These are phyloP conservation scores for Palythoa grandis DNA, from an alignment of 92 coral and sea anemone species.

Conservation along the genomic window DNA sequence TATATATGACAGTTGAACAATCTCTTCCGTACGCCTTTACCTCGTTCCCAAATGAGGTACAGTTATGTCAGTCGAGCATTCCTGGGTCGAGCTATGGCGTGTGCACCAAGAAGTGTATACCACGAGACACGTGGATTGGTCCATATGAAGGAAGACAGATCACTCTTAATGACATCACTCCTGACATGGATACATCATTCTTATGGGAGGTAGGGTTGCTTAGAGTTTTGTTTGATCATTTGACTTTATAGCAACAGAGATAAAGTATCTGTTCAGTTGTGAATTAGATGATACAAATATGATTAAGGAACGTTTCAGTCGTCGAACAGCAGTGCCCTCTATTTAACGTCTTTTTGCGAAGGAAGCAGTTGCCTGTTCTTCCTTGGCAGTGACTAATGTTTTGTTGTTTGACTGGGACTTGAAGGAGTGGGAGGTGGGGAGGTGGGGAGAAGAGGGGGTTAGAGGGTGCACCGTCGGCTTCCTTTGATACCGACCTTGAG, in stretches of 20 bases:
- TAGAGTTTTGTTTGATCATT: background rate
- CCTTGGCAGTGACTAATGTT: too few species aligned
- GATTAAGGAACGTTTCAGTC: background rate
- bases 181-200: slow-evolving; percentile 76
- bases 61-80: slow-evolving; percentile 82
- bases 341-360: too few species aligned
- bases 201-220: slow-evolving; percentile 90
- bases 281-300: too few species aligned
- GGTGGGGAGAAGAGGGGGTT: too few species aligned
- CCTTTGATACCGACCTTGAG: too few species aligned
- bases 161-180: slow-evolving; percentile 65
- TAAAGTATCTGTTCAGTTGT: background rate
- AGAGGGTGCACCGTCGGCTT: too few species aligned
- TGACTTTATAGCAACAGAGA: background rate
- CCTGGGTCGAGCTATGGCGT: slow-evolving; percentile 93
- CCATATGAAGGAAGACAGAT: slow-evolving; percentile 93
- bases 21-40: slow-evolving; percentile 70
- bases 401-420: too few species aligned
- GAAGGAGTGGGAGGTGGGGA: too few species aligned
- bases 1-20: background rate
- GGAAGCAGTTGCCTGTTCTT: too few species aligned
- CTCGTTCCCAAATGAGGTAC: slow-evolving; percentile 93
- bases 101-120: slow-evolving; percentile 83
- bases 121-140: slow-evolving; percentile 97
- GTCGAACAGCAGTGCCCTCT: too few species aligned